Conservation (phyloP, 2,888 invertebrate species). For the Trissonchulus latispiculum region DNA sequence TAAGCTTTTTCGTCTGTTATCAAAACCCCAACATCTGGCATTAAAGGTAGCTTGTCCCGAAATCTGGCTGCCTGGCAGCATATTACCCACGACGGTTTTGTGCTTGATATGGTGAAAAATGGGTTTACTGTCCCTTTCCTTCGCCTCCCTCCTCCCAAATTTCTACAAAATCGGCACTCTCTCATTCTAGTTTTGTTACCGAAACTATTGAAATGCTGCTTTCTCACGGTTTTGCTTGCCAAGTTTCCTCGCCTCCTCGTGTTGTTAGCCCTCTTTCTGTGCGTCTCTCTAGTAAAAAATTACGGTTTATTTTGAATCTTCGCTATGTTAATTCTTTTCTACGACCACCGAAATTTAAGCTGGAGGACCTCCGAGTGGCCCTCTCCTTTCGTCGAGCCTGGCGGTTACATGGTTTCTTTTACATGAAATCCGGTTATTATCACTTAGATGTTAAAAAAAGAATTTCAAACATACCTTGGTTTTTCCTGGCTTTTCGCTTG, state of each 20-base stretch:
- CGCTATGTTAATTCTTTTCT: not conserved
- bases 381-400: not conserved
- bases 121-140: not conserved
- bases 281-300: not conserved
- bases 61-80: not conserved
- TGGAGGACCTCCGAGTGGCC: no score
- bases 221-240: not conserved
- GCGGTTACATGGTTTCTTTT: not conserved
- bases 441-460: conserved; percentile 7
- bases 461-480: not conserved
- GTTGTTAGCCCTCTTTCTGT: conserved; percentile 3
- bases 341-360: not conserved
- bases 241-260: not conserved
- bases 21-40: not conserved
- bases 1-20: not conserved
- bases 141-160: not conserved
- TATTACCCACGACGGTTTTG: not conserved
- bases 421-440: conserved; percentile 6
- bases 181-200: not conserved
- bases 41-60: not conserved
- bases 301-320: not conserved
- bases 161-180: not conserved
- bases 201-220: not conserved
- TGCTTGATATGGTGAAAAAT: not conserved
- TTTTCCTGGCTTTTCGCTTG: not conserved